Base-by-base conservation (phyloP, 37 sponge, comb jelly and placozoan genomes). In the Beroe forskalii region DNA sequence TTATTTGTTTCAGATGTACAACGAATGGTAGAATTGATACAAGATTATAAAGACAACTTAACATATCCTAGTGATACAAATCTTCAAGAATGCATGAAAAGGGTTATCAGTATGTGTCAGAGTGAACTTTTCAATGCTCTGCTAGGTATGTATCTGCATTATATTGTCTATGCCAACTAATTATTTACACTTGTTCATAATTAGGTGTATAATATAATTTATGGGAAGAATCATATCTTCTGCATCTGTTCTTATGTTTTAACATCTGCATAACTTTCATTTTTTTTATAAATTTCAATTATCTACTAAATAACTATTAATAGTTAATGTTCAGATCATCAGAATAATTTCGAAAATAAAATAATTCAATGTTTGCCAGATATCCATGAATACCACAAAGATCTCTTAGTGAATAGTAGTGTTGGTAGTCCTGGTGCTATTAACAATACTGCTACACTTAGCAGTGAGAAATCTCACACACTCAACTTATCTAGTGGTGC, bases 121-220 rank as follows among this genome's bases (percentile, higher is more conserved):
- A 93, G 95, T 0, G 92, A 93, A 42, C 93, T 98, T 27, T 98
- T 98, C 76, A 94, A 95, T 61, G 99, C 99, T 25, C 93, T 98
- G n/a, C 91, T 97, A 37, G 97, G 97, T 97, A 92, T 92, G 76
- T 72, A 17, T 55, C n/a, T n/a, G n/a, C n/a, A n/a, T n/a, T n/a
- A n/a, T n/a, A n/a, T n/a, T n/a, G n/a, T n/a, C n/a, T n/a, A n/a
- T n/a, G n/a, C n/a, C n/a, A n/a, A n/a, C n/a, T n/a, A n/a, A n/a
- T n/a, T n/a, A n/a, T n/a, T n/a, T n/a, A n/a, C n/a, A n/a, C n/a
- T n/a, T n/a, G n/a, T n/a, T n/a, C n/a, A n/a, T n/a, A n/a, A n/a
- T n/a, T n/a, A n/a, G n/a, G n/a, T n/a, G n/a, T n/a, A n/a, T n/a
- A n/a, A n/a, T n/a, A n/a, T n/a, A n/a, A n/a, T n/a, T n/a, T n/a